Evolutionary conservation across 2,797 vertebrate genomes (phyloP).

Genomic region (Oreochromis mossambicus): DNA sequence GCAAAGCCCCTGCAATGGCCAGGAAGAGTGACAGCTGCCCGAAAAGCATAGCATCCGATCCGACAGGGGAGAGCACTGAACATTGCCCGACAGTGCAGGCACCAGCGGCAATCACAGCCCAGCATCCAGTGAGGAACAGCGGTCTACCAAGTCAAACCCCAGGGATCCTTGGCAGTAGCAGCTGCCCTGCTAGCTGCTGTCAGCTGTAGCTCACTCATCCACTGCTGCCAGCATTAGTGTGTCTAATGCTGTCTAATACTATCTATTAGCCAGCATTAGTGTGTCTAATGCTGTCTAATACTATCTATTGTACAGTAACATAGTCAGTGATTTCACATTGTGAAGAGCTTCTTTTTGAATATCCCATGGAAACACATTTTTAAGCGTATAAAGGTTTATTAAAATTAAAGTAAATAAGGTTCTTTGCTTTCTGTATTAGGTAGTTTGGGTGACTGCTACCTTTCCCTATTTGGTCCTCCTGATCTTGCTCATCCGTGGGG

Average conservation of each 20-base stretch:
- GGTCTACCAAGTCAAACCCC: not conserved
- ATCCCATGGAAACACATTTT: not conserved
- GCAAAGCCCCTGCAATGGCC: not conserved
- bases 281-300: not conserved
- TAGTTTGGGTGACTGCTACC: conserved; percentile 98
- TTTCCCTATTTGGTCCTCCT: conserved; percentile 93
- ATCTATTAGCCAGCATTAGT: not conserved
- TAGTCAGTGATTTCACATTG: not conserved
- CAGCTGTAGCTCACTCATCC: not conserved
- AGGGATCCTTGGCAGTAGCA: not conserved
- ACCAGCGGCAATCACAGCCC: not conserved
- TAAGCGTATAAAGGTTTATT: not conserved
- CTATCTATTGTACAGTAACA: not conserved
- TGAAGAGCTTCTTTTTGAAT: not conserved
- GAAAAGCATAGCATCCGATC: not conserved
- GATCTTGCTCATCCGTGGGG: conserved; percentile 89
- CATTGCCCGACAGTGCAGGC: not conserved
- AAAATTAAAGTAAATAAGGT: not conserved
- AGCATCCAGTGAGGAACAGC: too few relatives aligned
- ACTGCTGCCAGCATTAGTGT: not conserved
- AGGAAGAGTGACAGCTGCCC: not conserved
- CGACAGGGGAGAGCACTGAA: not conserved
- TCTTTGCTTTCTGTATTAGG: conserved; percentile 65
- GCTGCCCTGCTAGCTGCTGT: not conserved
- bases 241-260: not conserved